These are phyloP conservation scores for Anoplolepis gracilipes DNA, from an alignment of 1,140 invertebrate genomes.

Conservation along the genomic window DNA sequence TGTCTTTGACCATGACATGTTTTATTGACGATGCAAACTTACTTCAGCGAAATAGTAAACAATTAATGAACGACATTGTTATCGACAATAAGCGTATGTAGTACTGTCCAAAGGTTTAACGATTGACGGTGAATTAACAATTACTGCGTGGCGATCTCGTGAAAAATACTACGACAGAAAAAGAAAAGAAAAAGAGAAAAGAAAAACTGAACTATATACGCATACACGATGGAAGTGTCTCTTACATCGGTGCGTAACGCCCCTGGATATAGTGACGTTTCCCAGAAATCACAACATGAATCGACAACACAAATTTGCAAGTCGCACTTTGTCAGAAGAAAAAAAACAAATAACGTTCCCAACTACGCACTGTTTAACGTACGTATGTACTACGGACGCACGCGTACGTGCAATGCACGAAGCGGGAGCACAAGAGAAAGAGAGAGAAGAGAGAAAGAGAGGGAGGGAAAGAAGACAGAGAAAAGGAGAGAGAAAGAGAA, in stretches of 20 bases:
- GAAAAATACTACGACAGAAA: neutral
- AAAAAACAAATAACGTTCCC: slow-evolving; percentile 1
- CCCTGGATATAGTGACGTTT: neutral
- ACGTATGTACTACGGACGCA: slow-evolving; percentile 43
- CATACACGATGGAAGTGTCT: slow-evolving; percentile 2
- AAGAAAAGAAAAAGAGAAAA: neutral
- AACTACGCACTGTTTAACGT: slow-evolving; percentile 58
- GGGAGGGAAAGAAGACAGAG: neutral
- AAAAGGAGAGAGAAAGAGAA: neutral
- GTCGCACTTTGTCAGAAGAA: neutral
- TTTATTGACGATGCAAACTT: neutral
- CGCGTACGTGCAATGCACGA: slow-evolving; percentile 8
- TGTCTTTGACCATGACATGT: neutral
- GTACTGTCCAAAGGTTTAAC: neutral
- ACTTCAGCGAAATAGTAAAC: neutral
- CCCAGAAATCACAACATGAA: neutral
- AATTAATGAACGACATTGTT: slow-evolving; percentile 6
- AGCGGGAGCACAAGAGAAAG: slow-evolving; percentile 6
- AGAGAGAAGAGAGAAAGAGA: neutral
- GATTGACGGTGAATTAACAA: neutral
- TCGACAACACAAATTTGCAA: neutral
- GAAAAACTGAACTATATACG: neutral
- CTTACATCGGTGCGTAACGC: slow-evolving; percentile 24
- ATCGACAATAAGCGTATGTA: neutral
- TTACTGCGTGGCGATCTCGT: neutral